Evolutionary conservation across 2,888 invertebrate genomes (phyloP).

Genomic region (Odontothrips loti): DNA sequence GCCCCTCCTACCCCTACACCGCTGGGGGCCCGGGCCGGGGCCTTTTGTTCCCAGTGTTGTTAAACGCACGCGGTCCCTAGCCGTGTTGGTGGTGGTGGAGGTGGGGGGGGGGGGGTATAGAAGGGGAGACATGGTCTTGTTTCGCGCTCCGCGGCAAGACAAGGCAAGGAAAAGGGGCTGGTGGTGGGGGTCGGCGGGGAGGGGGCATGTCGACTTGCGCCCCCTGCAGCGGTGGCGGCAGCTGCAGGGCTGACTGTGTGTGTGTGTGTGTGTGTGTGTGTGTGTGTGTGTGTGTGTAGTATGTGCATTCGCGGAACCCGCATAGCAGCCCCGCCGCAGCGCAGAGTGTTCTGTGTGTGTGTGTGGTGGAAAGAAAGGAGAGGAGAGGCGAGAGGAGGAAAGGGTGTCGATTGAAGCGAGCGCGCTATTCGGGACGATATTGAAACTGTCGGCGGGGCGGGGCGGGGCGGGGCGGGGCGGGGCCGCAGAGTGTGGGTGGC

Average conservation of each 20-base stretch:
- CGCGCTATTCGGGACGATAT: too few relatives aligned
- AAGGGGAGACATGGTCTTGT: constrained; percentile 12
- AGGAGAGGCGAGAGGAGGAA: too few relatives aligned
- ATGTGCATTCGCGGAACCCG: too few relatives aligned
- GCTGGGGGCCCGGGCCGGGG: background rate
- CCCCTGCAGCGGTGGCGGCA: background rate
- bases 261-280: too few relatives aligned
- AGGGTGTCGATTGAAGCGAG: too few relatives aligned
- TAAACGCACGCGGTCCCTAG: background rate
- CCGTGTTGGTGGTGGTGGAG: background rate
- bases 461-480: too few relatives aligned
- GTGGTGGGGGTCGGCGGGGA: background rate
- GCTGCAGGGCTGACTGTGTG: too few relatives aligned
- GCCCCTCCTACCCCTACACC: background rate
- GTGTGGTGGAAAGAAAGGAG: background rate
- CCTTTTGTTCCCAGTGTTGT: constrained; percentile 21
- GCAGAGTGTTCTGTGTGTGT: too few relatives aligned
- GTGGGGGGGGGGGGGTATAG: background rate
- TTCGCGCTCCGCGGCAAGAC: background rate
- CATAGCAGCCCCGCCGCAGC: too few relatives aligned
- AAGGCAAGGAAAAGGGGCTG: background rate
- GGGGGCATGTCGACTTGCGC: background rate
- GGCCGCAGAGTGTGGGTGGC: background rate
- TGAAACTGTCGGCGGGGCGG: too few relatives aligned
- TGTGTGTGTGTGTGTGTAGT: too few relatives aligned